These are phyloP conservation scores for Hyposmocoma kahamanoa DNA, from an alignment of 1,140 invertebrate genomes.

Conservation along the genomic window DNA sequence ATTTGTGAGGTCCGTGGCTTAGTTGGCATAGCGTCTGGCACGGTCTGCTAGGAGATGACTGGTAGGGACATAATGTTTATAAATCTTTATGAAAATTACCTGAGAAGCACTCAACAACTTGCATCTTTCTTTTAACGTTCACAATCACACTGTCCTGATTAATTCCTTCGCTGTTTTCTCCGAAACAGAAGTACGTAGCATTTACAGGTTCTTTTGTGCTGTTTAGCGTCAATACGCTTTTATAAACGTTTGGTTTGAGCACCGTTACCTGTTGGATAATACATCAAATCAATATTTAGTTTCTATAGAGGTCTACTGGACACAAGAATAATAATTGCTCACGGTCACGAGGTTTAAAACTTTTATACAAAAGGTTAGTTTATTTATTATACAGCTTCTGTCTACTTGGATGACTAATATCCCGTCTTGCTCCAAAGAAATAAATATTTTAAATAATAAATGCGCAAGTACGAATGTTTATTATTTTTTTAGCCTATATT, in stretches of 20 bases:
- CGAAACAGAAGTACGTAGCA: constrained; percentile 50
- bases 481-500: no score
- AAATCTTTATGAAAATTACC: constrained; percentile 25
- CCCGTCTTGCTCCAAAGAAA: no score
- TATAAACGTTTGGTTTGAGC: constrained; percentile 27
- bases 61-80: no score
- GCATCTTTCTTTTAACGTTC: constrained; percentile 38
- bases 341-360: no score
- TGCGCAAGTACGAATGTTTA: no score
- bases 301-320: background rate
- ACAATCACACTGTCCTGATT: constrained; percentile 36
- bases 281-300: background rate
- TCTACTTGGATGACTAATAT: no score
- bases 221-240: constrained; percentile 39
- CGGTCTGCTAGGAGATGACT: no score
- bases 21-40: no score
- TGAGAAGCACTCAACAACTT: constrained; percentile 29
- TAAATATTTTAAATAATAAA: no score
- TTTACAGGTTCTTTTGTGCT: constrained; percentile 28
- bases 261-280: constrained; percentile 23
- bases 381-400: no score
- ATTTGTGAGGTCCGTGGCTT: no score
- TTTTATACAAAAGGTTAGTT: no score
- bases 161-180: constrained; percentile 47
- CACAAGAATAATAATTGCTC: background rate